Percentiles rank a stretch among this genome's conserved stretches.
Conservation (phyloP, 35 echinoderm and acorn worm genomes). For the Apostichopus parvimensis region DNA sequence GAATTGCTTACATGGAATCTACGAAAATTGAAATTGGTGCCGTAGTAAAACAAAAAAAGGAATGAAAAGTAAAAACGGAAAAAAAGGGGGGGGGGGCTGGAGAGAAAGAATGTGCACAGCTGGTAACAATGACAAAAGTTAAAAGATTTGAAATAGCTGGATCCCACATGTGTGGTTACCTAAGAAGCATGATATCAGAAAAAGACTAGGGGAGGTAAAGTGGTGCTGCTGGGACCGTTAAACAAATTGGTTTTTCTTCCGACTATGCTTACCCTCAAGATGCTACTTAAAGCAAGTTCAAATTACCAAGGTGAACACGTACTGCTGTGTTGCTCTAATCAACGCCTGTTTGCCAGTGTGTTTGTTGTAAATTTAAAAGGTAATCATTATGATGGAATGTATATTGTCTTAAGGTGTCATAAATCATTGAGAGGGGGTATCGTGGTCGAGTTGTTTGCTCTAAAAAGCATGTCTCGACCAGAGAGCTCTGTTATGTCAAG, state of each 20-base stretch:
- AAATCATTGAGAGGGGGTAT: neutral
- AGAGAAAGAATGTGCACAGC: neutral
- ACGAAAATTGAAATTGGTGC: no score
- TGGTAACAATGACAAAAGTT: neutral
- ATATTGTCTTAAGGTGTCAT: neutral
- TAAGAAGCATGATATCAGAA: neutral
- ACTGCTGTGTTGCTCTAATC: neutral
- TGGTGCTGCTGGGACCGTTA: neutral
- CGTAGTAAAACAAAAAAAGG: no score
- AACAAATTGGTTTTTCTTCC: neutral
- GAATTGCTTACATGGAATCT: no score
- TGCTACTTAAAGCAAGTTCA: constrained; percentile 2
- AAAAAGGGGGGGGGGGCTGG: no score
- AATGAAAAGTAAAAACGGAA: no score
- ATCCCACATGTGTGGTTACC: neutral
- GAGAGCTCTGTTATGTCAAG: no score
- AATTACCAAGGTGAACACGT: neutral
- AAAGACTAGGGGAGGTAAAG: neutral
- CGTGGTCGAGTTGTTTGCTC: neutral
- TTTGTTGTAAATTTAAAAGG: constrained; percentile 4
- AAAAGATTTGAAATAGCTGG: neutral
- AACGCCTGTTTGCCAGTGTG: constrained; percentile 6
- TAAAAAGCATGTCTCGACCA: neutral
- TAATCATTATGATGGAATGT: constrained; percentile 14
- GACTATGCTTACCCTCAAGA: neutral